Percentiles rank a stretch among this genome's conserved stretches.
These are phyloP conservation scores for Aricia artaxerxes DNA, from an alignment of 2,888 invertebrate species.

Conservation along the genomic window DNA sequence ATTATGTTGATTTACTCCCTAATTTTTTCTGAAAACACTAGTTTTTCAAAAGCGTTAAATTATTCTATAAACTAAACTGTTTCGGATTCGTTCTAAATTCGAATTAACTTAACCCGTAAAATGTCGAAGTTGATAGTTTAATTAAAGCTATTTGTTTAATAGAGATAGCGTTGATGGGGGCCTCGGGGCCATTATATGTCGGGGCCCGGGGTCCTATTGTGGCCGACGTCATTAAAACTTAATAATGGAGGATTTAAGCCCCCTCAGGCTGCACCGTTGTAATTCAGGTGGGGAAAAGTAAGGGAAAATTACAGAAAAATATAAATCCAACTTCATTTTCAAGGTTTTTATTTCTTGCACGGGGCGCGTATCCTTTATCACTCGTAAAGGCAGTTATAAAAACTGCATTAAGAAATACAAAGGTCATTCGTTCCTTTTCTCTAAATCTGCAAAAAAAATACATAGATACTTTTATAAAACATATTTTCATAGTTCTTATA, in stretches of 20 bases:
- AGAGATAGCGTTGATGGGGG: conserved; percentile 53
- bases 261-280: conserved; percentile 48
- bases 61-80: neutral
- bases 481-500: neutral
- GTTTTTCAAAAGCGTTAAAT: too few species aligned
- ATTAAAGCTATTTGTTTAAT: conserved; percentile 16
- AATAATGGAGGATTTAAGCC: conserved; percentile 67
- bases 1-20: too few species aligned
- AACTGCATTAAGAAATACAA: neutral
- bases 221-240: conserved; percentile 72
- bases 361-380: neutral
- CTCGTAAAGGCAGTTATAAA: neutral
- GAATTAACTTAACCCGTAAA: neutral
- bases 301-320: conserved; percentile 1
- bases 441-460: too few species aligned
- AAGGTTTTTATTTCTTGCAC: neutral
- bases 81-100: neutral
- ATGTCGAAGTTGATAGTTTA: conserved; percentile 13
- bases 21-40: too few species aligned
- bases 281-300: conserved; percentile 3
- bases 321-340: neutral
- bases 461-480: neutral
- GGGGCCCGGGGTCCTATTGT: conserved; percentile 57
- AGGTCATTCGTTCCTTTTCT: neutral
- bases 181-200: conserved; percentile 66